Evolutionary conservation across 2,113 vertebrate genomes (phyloP).

Genomic region (Serilophus lunatus): DNA sequence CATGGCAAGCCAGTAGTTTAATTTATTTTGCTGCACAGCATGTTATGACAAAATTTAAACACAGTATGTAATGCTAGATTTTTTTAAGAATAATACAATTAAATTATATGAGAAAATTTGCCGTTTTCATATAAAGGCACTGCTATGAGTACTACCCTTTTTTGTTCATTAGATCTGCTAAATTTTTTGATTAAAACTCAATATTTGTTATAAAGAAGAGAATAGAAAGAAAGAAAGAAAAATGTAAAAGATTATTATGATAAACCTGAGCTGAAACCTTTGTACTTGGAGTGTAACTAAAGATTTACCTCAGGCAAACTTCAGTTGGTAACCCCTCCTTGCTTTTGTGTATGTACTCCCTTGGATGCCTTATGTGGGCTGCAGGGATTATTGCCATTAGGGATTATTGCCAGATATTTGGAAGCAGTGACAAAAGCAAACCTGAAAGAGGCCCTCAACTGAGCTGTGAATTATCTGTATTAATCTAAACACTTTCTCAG

Average conservation of each 20-base stretch:
- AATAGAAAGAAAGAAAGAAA: not conserved
- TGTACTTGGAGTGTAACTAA: not conserved
- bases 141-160: not conserved
- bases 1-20: not conserved
- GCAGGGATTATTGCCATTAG: not conserved
- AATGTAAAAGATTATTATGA: not conserved
- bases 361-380: not conserved
- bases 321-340: not conserved
- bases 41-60: not conserved
- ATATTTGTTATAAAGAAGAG: not conserved
- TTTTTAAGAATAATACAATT: not conserved
- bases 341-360: not conserved
- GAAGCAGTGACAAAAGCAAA: not conserved
- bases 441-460: not conserved
- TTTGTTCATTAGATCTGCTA: not conserved
- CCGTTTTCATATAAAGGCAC: not conserved
- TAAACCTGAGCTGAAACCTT: not conserved
- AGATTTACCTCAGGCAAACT: not conserved
- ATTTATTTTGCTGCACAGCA: not conserved
- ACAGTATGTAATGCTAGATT: not conserved
- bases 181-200: not conserved
- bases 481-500: not conserved
- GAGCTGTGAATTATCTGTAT: not conserved
- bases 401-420: not conserved
- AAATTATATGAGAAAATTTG: not conserved